A percentile compares a stretch with the other conserved stretches of the same genome.
These are phyloP conservation scores for Gymnocypris eckloni DNA, from an alignment of 2,797 vertebrate genomes.

Conservation along the genomic window DNA sequence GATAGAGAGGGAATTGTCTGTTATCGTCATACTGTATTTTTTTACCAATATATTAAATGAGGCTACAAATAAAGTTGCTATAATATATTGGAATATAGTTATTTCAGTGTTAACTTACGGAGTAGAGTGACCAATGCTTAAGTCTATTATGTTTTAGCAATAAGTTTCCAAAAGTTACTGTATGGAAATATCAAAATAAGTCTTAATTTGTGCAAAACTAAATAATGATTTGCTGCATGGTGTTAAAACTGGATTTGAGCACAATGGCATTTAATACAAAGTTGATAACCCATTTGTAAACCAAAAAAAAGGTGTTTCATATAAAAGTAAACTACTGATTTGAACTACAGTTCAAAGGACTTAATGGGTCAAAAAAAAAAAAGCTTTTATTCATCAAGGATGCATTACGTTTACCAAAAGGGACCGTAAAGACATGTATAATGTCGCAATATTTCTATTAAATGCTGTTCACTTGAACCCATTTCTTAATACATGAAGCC, in stretches of 20 bases:
- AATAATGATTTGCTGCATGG: background rate
- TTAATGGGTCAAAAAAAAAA: too few species aligned
- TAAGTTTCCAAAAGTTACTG: background rate
- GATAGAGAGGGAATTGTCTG: slow-evolving; percentile 56
- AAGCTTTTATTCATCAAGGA: background rate
- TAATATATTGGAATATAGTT: slow-evolving; percentile 31
- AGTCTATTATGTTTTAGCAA: background rate
- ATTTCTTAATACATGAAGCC: background rate
- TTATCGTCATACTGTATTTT: slow-evolving; percentile 75
- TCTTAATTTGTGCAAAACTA: background rate
- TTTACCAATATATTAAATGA: slow-evolving; percentile 72
- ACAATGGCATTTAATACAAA: background rate
- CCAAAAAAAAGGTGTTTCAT: background rate
- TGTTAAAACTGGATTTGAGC: background rate
- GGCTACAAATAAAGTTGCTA: slow-evolving; percentile 75
- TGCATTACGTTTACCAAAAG: background rate
- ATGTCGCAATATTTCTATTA: background rate
- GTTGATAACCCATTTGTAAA: background rate
- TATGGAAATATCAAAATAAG: background rate
- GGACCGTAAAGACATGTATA: background rate
- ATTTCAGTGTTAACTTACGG: background rate
- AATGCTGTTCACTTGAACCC: background rate
- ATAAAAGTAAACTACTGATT: background rate
- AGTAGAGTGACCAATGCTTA: background rate
- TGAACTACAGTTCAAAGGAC: background rate